A percentile compares a stretch with the other conserved stretches of the same genome.
Evolutionary conservation across 2,113 vertebrate genomes (phyloP).

Genomic region (Syngnathus scovelli): DNA sequence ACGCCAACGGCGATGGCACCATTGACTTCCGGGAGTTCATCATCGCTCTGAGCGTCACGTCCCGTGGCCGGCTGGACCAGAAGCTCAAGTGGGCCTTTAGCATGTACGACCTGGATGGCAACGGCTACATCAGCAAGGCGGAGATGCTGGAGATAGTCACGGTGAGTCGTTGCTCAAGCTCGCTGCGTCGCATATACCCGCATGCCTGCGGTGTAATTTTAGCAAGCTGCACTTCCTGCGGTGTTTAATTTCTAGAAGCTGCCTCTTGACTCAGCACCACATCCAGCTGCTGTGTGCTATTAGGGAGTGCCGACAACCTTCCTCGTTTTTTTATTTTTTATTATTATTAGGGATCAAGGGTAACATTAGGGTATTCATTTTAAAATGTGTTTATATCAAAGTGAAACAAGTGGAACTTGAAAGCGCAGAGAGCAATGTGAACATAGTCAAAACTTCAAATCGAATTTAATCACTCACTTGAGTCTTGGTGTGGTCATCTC

Average conservation of each 20-base stretch:
- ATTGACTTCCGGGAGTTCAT: slow-evolving; percentile 99
- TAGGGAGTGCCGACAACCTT: neutral
- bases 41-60: slow-evolving; percentile 95
- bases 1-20: slow-evolving; percentile 94
- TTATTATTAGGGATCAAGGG: neutral
- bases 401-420: too few species aligned
- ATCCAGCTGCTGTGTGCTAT: slow-evolving; percentile 2
- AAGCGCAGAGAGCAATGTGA: too few species aligned
- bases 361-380: neutral
- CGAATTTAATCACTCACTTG: too few species aligned
- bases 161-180: slow-evolving; percentile 64
- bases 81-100: slow-evolving; percentile 99
- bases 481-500: too few species aligned
- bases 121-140: slow-evolving; percentile 96
- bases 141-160: slow-evolving; percentile 99
- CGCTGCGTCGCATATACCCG: slow-evolving; percentile 24
- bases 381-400: too few species aligned
- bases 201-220: slow-evolving; percentile 45
- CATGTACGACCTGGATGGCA: slow-evolving; percentile 98
- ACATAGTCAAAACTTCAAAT: too few species aligned
- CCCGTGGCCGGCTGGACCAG: slow-evolving; percentile 92
- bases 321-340: too few species aligned
- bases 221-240: slow-evolving; percentile 34
- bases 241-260: slow-evolving; percentile 20
- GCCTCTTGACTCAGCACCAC: slow-evolving; percentile 23